Percentiles rank a stretch among this genome's conserved stretches.
These are phyloP conservation scores for Bimastos eiseni DNA, from an alignment of 2,888 invertebrate species.

Conservation along the genomic window DNA sequence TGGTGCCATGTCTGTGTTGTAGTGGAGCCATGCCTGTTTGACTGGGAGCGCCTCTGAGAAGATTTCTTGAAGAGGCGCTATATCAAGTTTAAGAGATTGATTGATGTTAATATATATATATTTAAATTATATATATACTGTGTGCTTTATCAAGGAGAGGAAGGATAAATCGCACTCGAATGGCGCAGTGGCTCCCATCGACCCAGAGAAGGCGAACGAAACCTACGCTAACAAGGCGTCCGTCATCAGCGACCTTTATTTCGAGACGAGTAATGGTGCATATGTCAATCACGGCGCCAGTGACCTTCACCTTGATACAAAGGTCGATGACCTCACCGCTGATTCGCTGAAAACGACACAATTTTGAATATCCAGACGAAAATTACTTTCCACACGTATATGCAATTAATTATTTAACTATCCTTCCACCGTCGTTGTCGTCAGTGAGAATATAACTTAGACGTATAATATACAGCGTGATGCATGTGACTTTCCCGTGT, in stretches of 20 bases:
- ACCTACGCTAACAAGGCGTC: not conserved
- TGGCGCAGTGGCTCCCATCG: not conserved
- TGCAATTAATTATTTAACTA: no score
- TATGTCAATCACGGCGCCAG: not conserved
- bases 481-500: no score
- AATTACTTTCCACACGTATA: not conserved
- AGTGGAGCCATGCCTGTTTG: no score
- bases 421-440: no score
- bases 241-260: not conserved
- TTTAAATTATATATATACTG: no score
- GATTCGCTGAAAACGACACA: not conserved
- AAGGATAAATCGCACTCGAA: not conserved
- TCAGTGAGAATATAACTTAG: not conserved
- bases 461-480: no score
- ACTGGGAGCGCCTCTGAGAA: no score
- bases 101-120: no score
- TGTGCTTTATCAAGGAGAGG: not conserved
- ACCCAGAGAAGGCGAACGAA: not conserved
- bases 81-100: no score
- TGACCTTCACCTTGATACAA: not conserved
- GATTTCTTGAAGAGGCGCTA: no score
- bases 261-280: not conserved
- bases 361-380: not conserved
- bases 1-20: no score
- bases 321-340: not conserved